A percentile compares a stretch with the other conserved stretches of the same genome.
Evolutionary conservation across 30 jellyfish, hydroid and myxozoan species (phyloP).

Genomic region (Nemopilema nomurai): DNA sequence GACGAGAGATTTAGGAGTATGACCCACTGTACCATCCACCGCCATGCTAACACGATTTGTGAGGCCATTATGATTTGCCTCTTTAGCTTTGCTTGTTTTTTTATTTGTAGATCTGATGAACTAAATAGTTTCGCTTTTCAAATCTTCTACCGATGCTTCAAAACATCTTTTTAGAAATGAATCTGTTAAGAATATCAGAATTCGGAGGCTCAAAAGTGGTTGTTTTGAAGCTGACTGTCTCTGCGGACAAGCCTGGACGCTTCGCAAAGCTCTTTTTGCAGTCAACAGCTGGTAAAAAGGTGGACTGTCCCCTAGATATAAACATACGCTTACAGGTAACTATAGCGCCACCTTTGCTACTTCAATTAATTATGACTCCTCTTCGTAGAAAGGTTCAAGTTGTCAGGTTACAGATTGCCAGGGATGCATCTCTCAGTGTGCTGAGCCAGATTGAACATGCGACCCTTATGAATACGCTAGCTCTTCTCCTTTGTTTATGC

Average conservation of each 20-base stretch:
- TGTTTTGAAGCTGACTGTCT: background rate
- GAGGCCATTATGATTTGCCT: too few species aligned
- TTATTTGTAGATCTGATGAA: background rate
- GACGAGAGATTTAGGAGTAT: too few species aligned
- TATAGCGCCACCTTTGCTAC: background rate
- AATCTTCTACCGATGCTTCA: too few species aligned
- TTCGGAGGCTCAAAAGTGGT: conserved; percentile 34
- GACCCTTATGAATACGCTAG: too few species aligned
- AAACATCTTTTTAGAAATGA: conserved; percentile 15
- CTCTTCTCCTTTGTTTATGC: too few species aligned
- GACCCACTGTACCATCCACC: too few species aligned
- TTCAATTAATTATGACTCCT: background rate
- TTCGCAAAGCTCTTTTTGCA: conserved; percentile 53
- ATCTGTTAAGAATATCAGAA: conserved; percentile 11
- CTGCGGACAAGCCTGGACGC: conserved; percentile 46
- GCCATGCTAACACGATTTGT: too few species aligned
- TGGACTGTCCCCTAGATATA: conserved; percentile 63
- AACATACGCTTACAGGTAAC: conserved; percentile 55
- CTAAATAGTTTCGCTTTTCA: background rate
- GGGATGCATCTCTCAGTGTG: too few species aligned
- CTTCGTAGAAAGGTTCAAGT: too few species aligned
- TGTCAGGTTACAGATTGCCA: too few species aligned
- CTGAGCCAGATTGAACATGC: too few species aligned
- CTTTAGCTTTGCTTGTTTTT: too few species aligned
- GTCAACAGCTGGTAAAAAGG: conserved; percentile 61